These are phyloP conservation scores for Drosophila vallismaia DNA, from an alignment of 2,888 invertebrate species.

Conservation along the genomic window DNA sequence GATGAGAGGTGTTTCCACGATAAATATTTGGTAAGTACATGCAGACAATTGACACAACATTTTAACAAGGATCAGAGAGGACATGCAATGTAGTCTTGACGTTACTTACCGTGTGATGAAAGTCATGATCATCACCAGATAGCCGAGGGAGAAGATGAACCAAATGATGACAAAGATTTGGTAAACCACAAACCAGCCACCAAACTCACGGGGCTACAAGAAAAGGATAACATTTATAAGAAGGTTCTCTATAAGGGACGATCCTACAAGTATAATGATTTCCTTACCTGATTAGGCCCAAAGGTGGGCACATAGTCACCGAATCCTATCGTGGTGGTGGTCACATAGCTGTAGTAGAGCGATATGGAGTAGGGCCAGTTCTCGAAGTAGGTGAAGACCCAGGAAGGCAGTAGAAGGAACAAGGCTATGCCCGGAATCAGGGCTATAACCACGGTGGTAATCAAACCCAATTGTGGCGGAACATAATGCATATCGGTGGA, in stretches of 20 bases:
- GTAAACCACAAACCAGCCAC: slow-evolving; percentile 88
- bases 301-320: slow-evolving; percentile 94
- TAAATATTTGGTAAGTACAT: slow-evolving; percentile 27
- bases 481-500: slow-evolving; percentile 87
- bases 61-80: neutral
- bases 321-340: slow-evolving; percentile 94
- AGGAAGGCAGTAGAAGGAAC: slow-evolving; percentile 94
- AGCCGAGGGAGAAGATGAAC: slow-evolving; percentile 96
- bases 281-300: slow-evolving; percentile 81
- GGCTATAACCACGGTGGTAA: slow-evolving; percentile 92
- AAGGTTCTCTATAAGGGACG: no score
- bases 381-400: slow-evolving; percentile 93
- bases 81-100: slow-evolving; percentile 20
- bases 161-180: slow-evolving; percentile 92
- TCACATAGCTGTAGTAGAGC: slow-evolving; percentile 94
- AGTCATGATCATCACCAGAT: slow-evolving; percentile 94
- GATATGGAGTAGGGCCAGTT: slow-evolving; percentile 93
- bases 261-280: no score
- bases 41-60: slow-evolving; percentile 30
- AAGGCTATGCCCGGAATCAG: slow-evolving; percentile 94
- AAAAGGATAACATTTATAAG: neutral
- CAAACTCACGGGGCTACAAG: slow-evolving; percentile 84
- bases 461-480: slow-evolving; percentile 88
- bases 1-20: slow-evolving; percentile 3
- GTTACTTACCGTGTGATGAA: slow-evolving; percentile 88